Conservation (phyloP, 2,888 invertebrate species). For the Sarcophaga variegata region DNA sequence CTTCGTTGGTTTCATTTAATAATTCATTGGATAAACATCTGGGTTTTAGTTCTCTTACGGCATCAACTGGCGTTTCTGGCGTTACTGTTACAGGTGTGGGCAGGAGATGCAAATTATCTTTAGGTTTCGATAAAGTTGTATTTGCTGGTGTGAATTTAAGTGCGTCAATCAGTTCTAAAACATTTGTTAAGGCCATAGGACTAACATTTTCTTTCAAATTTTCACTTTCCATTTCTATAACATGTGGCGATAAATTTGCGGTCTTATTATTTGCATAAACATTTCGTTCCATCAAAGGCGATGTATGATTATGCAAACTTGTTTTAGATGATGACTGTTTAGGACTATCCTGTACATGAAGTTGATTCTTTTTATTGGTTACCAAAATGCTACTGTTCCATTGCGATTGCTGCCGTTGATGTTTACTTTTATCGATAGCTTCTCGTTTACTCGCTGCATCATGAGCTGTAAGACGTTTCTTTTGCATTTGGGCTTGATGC, state of each 20-base stretch:
- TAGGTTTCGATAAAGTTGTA: conserved; percentile 59
- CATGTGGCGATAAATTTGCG: conserved; percentile 45
- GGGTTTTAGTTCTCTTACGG: conserved; percentile 73
- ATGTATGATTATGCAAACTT: conserved; percentile 66
- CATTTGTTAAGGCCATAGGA: conserved; percentile 80
- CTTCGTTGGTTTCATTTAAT: conserved; percentile 42
- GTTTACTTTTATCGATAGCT: conserved; percentile 30
- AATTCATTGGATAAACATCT: conserved; percentile 73
- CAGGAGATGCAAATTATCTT: conserved; percentile 76
- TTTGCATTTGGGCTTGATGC: conserved; percentile 45
- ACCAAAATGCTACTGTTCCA: conserved; percentile 44
- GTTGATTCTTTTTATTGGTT: conserved; percentile 41
- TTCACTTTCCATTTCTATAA: conserved; percentile 25
- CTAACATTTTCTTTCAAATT: conserved; percentile 82
- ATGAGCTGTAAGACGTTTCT: conserved; percentile 50
- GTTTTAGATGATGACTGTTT: conserved; percentile 23
- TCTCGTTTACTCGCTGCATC: conserved; percentile 45
- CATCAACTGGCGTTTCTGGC: neutral
- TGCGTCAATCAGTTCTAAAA: conserved; percentile 78
- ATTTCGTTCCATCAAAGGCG: conserved; percentile 77
- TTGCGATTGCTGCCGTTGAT: conserved; percentile 24
- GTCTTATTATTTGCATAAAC: conserved; percentile 52
- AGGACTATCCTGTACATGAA: conserved; percentile 10
- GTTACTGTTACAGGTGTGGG: conserved; percentile 76
- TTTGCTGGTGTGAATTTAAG: conserved; percentile 80